phyloP scores from a whole-genome alignment of 2,797 vertebrate species.

The Pseudochirops cupreus region DNA sequence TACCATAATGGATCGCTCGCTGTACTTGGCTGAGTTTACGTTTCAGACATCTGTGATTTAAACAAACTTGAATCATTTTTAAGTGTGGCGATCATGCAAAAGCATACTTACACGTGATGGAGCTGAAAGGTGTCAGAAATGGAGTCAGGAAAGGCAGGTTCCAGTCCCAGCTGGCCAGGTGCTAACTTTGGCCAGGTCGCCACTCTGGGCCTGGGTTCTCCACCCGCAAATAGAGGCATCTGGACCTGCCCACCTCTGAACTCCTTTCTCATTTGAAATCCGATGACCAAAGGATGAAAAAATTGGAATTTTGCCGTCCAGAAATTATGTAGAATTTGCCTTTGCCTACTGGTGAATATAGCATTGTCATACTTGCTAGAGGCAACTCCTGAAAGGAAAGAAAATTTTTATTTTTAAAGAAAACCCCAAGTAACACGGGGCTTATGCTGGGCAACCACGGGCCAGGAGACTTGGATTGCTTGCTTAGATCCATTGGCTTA shows the following conservation, averaged over 20 bases:
- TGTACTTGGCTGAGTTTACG: background rate
- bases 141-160: background rate
- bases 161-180: background rate
- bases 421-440: background rate
- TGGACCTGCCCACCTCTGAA: fast-evolving
- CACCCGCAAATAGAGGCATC: background rate
- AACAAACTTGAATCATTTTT: constrained; percentile 46
- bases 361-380: background rate
- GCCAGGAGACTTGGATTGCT: background rate
- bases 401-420: background rate
- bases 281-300: constrained; percentile 25
- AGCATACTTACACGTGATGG: background rate
- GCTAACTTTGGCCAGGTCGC: background rate
- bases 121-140: constrained; percentile 20
- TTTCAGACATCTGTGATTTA: constrained; percentile 37
- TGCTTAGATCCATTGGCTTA: constrained; percentile 49
- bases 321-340: constrained; percentile 3
- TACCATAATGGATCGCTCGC: constrained; percentile 1
- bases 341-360: background rate
- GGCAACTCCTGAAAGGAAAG: background rate
- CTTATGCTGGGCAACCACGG: no score
- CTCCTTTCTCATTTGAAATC: background rate
- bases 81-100: constrained; percentile 7
- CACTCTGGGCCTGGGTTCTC: background rate
- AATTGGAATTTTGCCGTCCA: constrained; percentile 29